Percentiles rank a stretch among this genome's conserved stretches.
Evolutionary conservation across 2,888 invertebrate species (phyloP).

Genomic region (Thyatira batis): DNA sequence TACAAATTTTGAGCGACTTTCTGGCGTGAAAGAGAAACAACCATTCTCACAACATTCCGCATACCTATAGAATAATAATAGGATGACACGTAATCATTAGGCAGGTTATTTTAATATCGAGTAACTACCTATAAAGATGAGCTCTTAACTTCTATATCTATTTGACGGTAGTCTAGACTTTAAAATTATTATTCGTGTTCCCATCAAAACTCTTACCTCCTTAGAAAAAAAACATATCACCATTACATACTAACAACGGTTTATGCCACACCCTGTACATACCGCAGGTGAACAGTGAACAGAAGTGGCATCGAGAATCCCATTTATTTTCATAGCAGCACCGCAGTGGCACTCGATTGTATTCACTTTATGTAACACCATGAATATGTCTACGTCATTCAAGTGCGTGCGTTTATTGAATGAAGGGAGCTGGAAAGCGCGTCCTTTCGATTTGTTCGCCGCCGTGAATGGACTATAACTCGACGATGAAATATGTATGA

Average conservation of each 20-base stretch:
- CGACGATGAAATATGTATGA: slow-evolving; percentile 23
- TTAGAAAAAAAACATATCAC: no score
- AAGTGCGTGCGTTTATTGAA: slow-evolving; percentile 50
- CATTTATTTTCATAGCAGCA: slow-evolving; percentile 72
- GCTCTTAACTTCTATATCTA: no score
- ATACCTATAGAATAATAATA: no score
- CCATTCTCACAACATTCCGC: no score
- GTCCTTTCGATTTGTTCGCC: slow-evolving; percentile 62
- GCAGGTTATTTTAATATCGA: no score
- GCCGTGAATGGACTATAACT: slow-evolving; percentile 75
- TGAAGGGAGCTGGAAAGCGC: slow-evolving; percentile 51
- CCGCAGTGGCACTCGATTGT: slow-evolving; percentile 52
- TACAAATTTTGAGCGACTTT: no score
- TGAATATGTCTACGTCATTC: slow-evolving; percentile 54
- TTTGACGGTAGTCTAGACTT: no score
- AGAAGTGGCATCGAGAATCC: slow-evolving; percentile 43
- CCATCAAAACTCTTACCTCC: no score
- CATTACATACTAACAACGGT: not conserved
- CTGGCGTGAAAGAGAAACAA: no score
- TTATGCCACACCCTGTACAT: not conserved
- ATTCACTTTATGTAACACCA: slow-evolving; percentile 55
- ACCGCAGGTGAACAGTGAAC: slow-evolving; percentile 16
- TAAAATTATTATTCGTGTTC: no score
- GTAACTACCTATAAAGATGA: no score
- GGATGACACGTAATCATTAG: no score